Percentiles rank a stretch among this genome's conserved stretches.
Conservation (phyloP, 2,888 invertebrate species). For the Eupithecia dodoneata region DNA sequence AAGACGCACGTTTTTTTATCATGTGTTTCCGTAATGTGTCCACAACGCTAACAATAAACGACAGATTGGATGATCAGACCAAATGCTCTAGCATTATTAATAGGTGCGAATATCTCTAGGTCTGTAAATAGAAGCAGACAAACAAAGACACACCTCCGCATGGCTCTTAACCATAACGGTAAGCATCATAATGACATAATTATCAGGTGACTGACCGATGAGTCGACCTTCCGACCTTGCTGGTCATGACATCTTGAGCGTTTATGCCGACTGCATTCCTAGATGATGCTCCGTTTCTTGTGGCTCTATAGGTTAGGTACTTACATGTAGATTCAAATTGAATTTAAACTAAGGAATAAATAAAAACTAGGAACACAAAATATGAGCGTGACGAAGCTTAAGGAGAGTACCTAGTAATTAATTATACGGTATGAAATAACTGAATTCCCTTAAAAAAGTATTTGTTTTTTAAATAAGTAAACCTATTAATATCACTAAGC, state of each 20-base stretch:
- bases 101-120: neutral
- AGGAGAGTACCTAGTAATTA: no score
- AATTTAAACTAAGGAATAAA: no score
- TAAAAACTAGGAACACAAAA: no score
- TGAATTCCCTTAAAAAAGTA: no score
- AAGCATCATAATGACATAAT: conserved; percentile 29
- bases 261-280: neutral
- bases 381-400: no score
- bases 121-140: conserved; percentile 1
- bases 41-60: neutral
- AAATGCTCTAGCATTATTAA: neutral
- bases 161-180: conserved; percentile 27
- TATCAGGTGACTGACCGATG: conserved; percentile 32
- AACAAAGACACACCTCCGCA: conserved; percentile 14
- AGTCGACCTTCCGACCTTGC: conserved; percentile 18
- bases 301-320: neutral
- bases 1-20: no score
- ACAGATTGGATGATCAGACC: neutral
- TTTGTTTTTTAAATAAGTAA: no score
- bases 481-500: no score
- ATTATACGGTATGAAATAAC: no score
- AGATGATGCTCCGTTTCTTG: neutral
- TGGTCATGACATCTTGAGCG: conserved; percentile 10
- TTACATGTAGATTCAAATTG: no score
- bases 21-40: no score